Percentiles rank a stretch among this genome's conserved stretches.
Conservation (phyloP, 2,888 invertebrate species). For the Selenia dentaria region DNA sequence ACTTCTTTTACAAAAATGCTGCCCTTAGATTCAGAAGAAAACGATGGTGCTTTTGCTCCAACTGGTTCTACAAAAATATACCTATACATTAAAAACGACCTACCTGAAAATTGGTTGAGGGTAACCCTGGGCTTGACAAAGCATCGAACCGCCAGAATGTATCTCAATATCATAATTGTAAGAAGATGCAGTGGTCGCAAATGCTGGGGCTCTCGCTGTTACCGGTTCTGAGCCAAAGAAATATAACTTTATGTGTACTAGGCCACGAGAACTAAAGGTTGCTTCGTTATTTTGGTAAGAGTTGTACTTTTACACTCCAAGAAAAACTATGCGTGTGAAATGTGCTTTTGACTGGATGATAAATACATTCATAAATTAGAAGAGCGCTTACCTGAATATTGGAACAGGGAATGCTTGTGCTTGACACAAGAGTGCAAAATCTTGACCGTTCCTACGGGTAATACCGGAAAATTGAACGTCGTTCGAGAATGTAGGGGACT, state of each 20-base stretch:
- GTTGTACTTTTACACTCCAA: conserved; percentile 84
- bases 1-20: conserved; percentile 85
- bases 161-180: conserved; percentile 74
- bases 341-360: conserved; percentile 81
- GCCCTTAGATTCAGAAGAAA: conserved; percentile 86
- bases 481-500: conserved; percentile 88
- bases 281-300: conserved; percentile 79
- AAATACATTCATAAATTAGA: conserved; percentile 3
- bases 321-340: conserved; percentile 83
- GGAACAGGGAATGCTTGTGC: conserved; percentile 91
- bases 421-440: conserved; percentile 89
- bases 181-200: conserved; percentile 78
- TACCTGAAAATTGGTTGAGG: conserved; percentile 89
- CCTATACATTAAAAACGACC: conserved; percentile 41
- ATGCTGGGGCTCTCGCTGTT: conserved; percentile 77
- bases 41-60: conserved; percentile 86
- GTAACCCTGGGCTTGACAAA: conserved; percentile 84
- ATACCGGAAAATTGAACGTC: conserved; percentile 88
- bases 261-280: conserved; percentile 83
- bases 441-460: conserved; percentile 85
- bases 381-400: conserved; percentile 72
- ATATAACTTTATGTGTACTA: conserved; percentile 29
- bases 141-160: conserved; percentile 71
- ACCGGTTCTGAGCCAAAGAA: conserved; percentile 75
- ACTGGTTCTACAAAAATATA: conserved; percentile 80